These are phyloP conservation scores for Elymnias hypermnestra DNA, from an alignment of 1,140 invertebrate species.

Conservation along the genomic window DNA sequence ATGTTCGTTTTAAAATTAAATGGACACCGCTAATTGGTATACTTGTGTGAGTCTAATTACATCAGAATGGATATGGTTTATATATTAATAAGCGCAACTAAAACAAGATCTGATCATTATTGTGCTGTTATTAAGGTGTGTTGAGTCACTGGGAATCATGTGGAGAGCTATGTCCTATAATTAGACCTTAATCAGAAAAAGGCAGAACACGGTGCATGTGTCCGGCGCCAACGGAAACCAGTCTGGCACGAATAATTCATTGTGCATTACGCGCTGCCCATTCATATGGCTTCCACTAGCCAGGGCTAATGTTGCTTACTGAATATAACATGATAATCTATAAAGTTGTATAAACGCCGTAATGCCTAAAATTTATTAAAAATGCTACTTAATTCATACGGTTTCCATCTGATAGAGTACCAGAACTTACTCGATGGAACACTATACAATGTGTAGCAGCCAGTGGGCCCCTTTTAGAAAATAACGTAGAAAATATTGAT, in stretches of 20 bases:
- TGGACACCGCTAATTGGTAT: not conserved
- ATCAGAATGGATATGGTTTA: not conserved
- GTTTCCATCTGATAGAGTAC: too few species aligned
- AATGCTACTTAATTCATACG: too few species aligned
- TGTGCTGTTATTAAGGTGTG: constrained; percentile 26
- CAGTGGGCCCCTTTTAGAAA: too few species aligned
- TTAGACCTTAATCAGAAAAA: constrained; percentile 74
- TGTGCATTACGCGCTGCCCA: constrained; percentile 56
- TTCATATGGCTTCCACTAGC: constrained; percentile 55
- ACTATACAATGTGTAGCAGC: too few species aligned
- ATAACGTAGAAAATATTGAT: too few species aligned
- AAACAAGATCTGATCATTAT: not conserved
- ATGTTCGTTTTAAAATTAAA: not conserved
- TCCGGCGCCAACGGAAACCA: constrained; percentile 67
- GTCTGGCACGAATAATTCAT: constrained; percentile 64
- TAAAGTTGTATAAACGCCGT: too few species aligned
- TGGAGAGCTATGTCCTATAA: constrained; percentile 64
- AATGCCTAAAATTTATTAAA: too few species aligned
- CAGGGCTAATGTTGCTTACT: constrained; percentile 28
- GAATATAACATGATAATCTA: too few species aligned
- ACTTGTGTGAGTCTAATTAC: not conserved
- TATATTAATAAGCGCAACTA: not conserved
- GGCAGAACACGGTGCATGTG: constrained; percentile 56
- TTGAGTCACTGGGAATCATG: constrained; percentile 63
- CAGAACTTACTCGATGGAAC: too few species aligned